Evolutionary conservation across 2,113 vertebrate species (phyloP).

Genomic region (Megalops atlanticus): DNA sequence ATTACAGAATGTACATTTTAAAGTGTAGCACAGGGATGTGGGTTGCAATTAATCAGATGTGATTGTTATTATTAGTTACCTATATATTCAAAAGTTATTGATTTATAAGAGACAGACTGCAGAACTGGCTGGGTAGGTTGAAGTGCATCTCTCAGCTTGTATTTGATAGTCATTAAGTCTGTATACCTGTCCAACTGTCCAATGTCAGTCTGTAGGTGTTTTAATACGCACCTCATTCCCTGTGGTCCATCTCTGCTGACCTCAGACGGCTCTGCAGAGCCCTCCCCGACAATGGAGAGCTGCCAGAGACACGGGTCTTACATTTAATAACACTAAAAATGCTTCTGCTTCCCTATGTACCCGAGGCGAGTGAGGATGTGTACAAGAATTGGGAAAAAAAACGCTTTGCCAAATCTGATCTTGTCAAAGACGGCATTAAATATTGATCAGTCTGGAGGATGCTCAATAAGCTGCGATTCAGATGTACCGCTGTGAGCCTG

Average conservation of each 20-base stretch:
- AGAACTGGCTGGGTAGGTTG: not conserved
- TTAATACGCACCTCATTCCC: not conserved
- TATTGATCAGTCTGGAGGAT: slow-evolving; percentile 58
- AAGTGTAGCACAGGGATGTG: not conserved
- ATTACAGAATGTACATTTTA: not conserved
- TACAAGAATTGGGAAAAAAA: slow-evolving; percentile 37
- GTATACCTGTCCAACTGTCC: not conserved
- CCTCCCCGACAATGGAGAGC: slow-evolving; percentile 21
- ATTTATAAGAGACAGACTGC: not conserved
- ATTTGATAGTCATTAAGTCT: not conserved
- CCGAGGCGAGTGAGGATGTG: slow-evolving; percentile 40
- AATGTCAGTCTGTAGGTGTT: not conserved
- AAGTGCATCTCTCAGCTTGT: not conserved
- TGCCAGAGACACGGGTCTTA: slow-evolving; percentile 37
- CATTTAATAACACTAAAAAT: slow-evolving; percentile 49
- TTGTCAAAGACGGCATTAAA: slow-evolving; percentile 59
- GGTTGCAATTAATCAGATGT: not conserved
- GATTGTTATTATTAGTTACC: not conserved
- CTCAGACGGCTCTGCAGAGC: not conserved
- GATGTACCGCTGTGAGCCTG: slow-evolving; percentile 31
- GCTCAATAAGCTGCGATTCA: slow-evolving; percentile 48
- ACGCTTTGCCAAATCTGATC: slow-evolving; percentile 53
- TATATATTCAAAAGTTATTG: not conserved
- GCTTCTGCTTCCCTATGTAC: slow-evolving; percentile 32
- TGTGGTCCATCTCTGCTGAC: not conserved